These are phyloP conservation scores for Molanna angustata DNA, from an alignment of 2,888 invertebrate species.

Conservation along the genomic window DNA sequence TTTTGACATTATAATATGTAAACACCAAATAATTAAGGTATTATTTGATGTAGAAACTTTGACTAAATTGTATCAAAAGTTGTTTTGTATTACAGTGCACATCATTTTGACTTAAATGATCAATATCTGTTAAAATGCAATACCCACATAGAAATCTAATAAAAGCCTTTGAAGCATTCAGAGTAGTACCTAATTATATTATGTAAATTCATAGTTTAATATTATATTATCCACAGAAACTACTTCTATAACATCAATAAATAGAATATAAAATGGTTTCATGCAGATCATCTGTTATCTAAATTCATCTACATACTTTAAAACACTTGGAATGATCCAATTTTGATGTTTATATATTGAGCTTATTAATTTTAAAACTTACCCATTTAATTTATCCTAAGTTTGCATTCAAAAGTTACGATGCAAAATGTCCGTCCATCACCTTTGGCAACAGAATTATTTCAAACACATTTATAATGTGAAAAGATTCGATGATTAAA, in stretches of 20 bases:
- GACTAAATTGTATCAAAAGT: too few species aligned
- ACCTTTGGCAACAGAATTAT: conserved; percentile 32
- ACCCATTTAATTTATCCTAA: too few species aligned
- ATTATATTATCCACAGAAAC: conserved; percentile 18
- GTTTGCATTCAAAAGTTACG: too few species aligned
- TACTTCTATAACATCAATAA: conserved; percentile 32
- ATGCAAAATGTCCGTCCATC: conserved; percentile 24
- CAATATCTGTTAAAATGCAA: too few species aligned
- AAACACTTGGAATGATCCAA: conserved; percentile 24
- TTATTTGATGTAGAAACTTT: too few species aligned
- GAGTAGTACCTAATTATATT: background rate
- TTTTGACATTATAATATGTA: too few species aligned
- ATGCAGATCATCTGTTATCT: conserved; percentile 28
- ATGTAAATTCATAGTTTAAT: too few species aligned
- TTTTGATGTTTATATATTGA: conserved; percentile 27
- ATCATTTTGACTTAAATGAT: too few species aligned
- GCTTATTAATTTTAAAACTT: conserved; percentile 23
- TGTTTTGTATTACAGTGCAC: too few species aligned
- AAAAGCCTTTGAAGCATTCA: conserved; percentile 8
- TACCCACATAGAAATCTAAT: background rate
- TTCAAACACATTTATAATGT: conserved; percentile 29
- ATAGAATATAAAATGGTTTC: conserved; percentile 32
- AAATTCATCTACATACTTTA: conserved; percentile 27
- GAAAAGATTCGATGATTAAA: too few species aligned
- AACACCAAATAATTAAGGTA: too few species aligned